Evolutionary conservation across 2,113 vertebrate genomes (phyloP), one percentile per base, ranked within the genome.

Genomic region (Oryzias melastigma): DNA sequence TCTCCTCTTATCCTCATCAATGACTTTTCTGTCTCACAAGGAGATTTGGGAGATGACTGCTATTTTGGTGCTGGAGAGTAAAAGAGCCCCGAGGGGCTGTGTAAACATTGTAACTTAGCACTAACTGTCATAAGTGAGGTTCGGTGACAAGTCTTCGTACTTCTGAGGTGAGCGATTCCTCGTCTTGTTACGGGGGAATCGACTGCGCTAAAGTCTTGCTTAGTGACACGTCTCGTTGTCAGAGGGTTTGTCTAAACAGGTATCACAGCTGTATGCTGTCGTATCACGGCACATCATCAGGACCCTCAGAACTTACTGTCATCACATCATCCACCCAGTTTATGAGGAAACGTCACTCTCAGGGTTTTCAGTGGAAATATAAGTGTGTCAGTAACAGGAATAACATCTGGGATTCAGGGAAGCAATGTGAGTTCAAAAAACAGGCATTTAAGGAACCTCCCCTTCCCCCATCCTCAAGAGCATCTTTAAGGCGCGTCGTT

Each of bases 401-500:
- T 74, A 81, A 79, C 84, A 82, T 80, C 75, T 81, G 74, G 66
- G 63, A 67, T 71, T 57, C 59, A 73, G 58, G 40, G 65, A 58
- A 77, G 62, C 72, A 81, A 80, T 69, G 67, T 70, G 64, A 66
- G 77, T 71, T 81, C 81, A 81, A 83, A 78, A 82, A 78, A 81
- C 48, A 7, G 62, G 72, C 62, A 65, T 87, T 88, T 85, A 75
- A 68, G 68, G 64, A 69, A 77, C 68, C 60, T 67, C 56, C 44
- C 68, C 60, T 67, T 44, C 44, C 49, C 47, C 75, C 73, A 46
- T 84, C 84, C 85, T 87, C 83, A 77, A 71, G 79, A 80, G 82
- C 68, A 63, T 78, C 68, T 88, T 87, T 85, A 81, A 91, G 89
- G 83, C 69, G 85, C 81, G 77, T 78, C 84, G 82, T 91, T 91